Evolutionary conservation across 2,797 vertebrate genomes (phyloP), one percentile per base, ranked within the genome.

Genomic region (Gadopsis bispinosus): DNA sequence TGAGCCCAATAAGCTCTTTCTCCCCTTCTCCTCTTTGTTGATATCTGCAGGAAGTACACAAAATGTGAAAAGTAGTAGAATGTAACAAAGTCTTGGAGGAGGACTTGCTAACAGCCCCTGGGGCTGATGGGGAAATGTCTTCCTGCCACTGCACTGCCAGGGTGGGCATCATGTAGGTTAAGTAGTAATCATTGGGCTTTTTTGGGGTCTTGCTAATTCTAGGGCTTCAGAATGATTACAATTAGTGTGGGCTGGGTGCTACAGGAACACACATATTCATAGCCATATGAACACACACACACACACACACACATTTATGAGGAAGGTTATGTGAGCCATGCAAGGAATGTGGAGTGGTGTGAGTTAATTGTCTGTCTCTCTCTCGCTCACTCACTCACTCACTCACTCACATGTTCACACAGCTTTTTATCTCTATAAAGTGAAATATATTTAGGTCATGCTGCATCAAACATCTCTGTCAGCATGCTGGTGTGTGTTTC

Each of bases 251-350:
- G 82, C 53, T 33, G 75, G 53, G 73, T 79, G 68, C 59, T 65
- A 47, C 51, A 35, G 56, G 60, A 80, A 84, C 77, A 83, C 64
- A 74, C 67, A 54, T 55, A 55, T 48, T 48, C 4, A 7, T 33
- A 48, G 59, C 11, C 65, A 43, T 58, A 77, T 22, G 19, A 33
- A 61, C 54, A 60, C 43, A 62, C 43, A 67, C 31, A 37, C 5
- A 55, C 26, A 55, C 19, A 48, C 19, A 51, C 5, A 56, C 58
- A 69, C 51, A 69, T 31, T 53, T 62, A 86, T 79, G 80, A 83
- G 77, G 64, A 83, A 70, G 89, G 87, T 80, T 92, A 94, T 95
- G 90, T 89, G 61, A 93, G 74, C 75, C 83, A 94, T 93, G 79
- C 55, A 11, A 87, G 76, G 92, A 94, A 94, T 94, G 90, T 87